Conservation (phyloP, 2,113 vertebrate species). For the Archilochus colubris region DNA sequence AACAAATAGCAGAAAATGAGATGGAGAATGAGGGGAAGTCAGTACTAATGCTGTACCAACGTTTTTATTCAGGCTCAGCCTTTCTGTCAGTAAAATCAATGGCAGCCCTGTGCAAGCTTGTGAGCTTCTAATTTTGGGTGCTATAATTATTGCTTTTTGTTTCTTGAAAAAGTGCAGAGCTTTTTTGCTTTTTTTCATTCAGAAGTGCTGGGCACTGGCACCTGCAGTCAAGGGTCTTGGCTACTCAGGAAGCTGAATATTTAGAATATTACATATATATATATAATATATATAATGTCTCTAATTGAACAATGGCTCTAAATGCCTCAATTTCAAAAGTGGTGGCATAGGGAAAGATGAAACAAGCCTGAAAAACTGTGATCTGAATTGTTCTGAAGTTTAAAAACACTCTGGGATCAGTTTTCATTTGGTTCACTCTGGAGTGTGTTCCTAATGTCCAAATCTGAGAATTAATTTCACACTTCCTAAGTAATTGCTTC, state of each 20-base stretch:
- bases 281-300: fast-evolving
- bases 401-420: background rate
- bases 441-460: background rate
- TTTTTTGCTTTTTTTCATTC: background rate
- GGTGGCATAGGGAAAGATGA: background rate
- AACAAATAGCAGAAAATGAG: background rate
- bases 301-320: background rate
- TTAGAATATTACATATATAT: background rate
- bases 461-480: background rate
- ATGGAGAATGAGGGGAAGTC: background rate
- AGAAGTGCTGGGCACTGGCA: background rate
- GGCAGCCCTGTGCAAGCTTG: background rate
- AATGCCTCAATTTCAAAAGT: background rate
- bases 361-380: background rate
- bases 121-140: background rate
- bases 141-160: background rate
- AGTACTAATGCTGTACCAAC: background rate
- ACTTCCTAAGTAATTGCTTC: background rate
- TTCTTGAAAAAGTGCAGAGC: background rate
- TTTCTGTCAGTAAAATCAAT: background rate
- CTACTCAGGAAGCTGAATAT: background rate
- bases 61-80: background rate
- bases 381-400: background rate
- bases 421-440: background rate
- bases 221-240: background rate